Conservation (phyloP, 2,888 invertebrate species). For the Coelopa pilipes region DNA sequence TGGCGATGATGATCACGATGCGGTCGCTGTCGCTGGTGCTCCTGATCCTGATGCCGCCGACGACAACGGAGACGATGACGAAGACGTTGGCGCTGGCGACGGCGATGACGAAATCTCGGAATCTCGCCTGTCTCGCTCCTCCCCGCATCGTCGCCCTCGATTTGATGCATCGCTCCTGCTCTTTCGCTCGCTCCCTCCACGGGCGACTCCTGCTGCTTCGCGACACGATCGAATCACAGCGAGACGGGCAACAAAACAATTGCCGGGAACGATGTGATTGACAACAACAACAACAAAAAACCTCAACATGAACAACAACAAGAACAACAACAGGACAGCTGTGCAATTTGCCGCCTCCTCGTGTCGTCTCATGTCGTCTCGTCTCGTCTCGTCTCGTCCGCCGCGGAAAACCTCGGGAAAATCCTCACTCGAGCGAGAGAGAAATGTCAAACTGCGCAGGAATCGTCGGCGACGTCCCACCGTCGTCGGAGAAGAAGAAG, state of each 20-base stretch:
- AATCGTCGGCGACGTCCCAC: neutral
- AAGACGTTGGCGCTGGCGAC: conserved; percentile 8
- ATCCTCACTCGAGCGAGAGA: conserved; percentile 8
- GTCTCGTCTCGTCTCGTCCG: no score
- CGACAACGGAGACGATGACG: neutral
- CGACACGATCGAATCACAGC: conserved; percentile 18
- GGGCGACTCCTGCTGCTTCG: conserved; percentile 13
- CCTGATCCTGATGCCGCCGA: neutral
- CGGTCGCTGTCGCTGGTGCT: neutral
- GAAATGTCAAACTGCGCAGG: conserved; percentile 37
- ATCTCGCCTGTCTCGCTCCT: neutral
- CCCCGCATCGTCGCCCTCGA: no score
- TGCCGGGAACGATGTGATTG: neutral
- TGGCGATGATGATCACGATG: neutral
- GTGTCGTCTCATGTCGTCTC: no score
- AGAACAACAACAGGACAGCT: conserved; percentile 47
- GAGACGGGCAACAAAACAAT: conserved; percentile 32
- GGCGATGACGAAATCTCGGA: neutral
- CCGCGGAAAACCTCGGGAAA: conserved; percentile 8
- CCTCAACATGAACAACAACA: conserved; percentile 27
- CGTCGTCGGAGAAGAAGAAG: neutral
- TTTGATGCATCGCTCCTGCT: neutral
- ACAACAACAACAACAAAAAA: conserved; percentile 23
- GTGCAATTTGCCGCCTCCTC: conserved; percentile 41
- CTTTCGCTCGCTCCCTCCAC: neutral